Evolutionary conservation across 2,113 vertebrate species (phyloP), one percentile per base, ranked within the genome.

Genomic region (Calyptomena viridis): DNA sequence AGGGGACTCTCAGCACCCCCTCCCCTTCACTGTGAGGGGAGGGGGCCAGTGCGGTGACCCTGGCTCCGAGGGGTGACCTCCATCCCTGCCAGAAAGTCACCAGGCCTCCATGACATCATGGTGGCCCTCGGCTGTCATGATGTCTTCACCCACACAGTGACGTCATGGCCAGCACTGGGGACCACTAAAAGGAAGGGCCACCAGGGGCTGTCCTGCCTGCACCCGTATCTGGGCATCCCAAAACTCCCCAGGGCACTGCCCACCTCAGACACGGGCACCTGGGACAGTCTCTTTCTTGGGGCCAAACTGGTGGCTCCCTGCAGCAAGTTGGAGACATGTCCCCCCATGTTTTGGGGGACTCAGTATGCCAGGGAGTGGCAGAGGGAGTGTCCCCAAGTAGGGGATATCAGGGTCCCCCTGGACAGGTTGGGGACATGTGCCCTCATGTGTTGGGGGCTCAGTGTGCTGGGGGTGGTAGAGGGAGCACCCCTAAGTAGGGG

Each of bases 21-120:
- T 55, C 14, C 60, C 37, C 23, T 39, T 11, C 2, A 9, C 55
- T 4, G 0, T 1, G 8, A 25, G 18, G 64, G 17, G 40, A 30
- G 5, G 2, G 63, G 64, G 74, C n/a, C n/a, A 62, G 55, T 9
- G 4, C 74, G 39, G 72, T 67, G 60, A 42, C 18, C 21, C 33
- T 8, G 8, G 7, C 37, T 42, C 5, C 30, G 10, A 13, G 30
- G 42, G 62, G 60, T 58, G 13, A 42, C 27, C 53, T 40, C 31
- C 39, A n/a, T 14, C 66, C 64, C 64, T 44, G 14, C 28, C 2
- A 0, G 28, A n/a, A 53, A 40, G 40, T 35, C 67, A 35, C 59
- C 67, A 23, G 31, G 35, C 6, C 37, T 37, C 64, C 39, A 5
- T 9, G 46, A 31, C 27, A 28, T 12, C 59, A 60, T 11, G 16